phyloP scores from a whole-genome alignment of 2,797 vertebrate genomes.

The Sus cebifrons region DNA sequence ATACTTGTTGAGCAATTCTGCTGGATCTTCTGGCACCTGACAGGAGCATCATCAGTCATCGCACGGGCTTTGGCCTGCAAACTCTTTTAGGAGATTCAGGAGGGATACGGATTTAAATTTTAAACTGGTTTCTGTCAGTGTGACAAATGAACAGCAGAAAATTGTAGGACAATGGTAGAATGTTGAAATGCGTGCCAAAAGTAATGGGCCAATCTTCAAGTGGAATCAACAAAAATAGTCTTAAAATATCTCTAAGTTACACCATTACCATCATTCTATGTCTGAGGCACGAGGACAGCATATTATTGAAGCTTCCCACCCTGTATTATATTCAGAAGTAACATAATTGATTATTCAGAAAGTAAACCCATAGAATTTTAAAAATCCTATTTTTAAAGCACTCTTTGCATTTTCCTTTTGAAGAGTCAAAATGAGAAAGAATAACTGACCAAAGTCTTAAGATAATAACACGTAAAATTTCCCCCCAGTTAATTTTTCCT shows the following conservation, averaged over 20 bases:
- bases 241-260: background rate
- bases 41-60: conserved; percentile 87
- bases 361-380: background rate
- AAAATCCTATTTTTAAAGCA: background rate
- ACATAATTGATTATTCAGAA: background rate
- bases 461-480: background rate
- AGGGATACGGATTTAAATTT: conserved; percentile 87
- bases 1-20: conserved; percentile 83
- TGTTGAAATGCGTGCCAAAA: conserved; percentile 72
- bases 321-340: background rate
- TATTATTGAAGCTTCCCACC: background rate
- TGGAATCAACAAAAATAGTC: conserved; percentile 54
- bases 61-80: conserved; percentile 68
- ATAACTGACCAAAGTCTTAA: background rate
- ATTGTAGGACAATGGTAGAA: conserved; percentile 60
- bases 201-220: conserved; percentile 76
- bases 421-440: background rate
- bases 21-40: conserved; percentile 86
- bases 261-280: background rate
- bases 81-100: conserved; percentile 84
- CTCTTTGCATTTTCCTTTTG: background rate
- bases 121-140: conserved; percentile 81
- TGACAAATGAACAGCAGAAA: conserved; percentile 83
- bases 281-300: background rate
- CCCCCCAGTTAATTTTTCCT: background rate